These are phyloP conservation scores for Piprites chloris DNA, from an alignment of 2,113 vertebrate genomes.

Conservation along the genomic window DNA sequence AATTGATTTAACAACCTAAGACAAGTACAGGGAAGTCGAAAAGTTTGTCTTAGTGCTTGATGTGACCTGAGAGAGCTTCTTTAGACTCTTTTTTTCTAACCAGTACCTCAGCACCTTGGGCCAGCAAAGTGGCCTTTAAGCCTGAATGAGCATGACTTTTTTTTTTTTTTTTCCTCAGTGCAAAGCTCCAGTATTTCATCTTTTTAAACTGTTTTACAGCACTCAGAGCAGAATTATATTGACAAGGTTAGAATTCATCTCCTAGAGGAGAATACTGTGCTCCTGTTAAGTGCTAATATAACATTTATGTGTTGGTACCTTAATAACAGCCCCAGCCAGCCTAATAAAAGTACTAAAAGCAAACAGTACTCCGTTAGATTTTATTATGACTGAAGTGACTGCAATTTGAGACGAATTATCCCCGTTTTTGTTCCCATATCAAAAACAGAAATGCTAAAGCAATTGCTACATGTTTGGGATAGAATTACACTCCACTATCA, in stretches of 20 bases:
- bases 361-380: slow-evolving; percentile 79
- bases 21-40: slow-evolving; percentile 75
- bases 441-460: slow-evolving; percentile 77
- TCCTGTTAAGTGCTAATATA: slow-evolving; percentile 90
- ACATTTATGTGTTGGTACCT: slow-evolving; percentile 87
- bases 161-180: slow-evolving; percentile 27
- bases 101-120: slow-evolving; percentile 75
- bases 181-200: slow-evolving; percentile 76
- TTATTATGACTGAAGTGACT: slow-evolving; percentile 80
- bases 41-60: slow-evolving; percentile 74
- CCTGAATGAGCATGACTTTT: slow-evolving; percentile 80
- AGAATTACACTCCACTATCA: slow-evolving; percentile 84
- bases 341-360: slow-evolving; percentile 83
- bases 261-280: slow-evolving; percentile 81
- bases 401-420: slow-evolving; percentile 82
- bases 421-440: slow-evolving; percentile 76
- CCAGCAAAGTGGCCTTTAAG: slow-evolving; percentile 90
- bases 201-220: slow-evolving; percentile 78
- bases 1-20: slow-evolving; percentile 80
- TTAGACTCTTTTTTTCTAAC: slow-evolving; percentile 64
- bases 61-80: slow-evolving; percentile 79
- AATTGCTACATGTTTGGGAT: slow-evolving; percentile 78
- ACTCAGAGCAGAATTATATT: slow-evolving; percentile 84
- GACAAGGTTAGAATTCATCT: slow-evolving; percentile 88
- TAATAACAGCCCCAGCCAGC: slow-evolving; percentile 80